These are phyloP conservation scores for Crematogaster levior DNA, from an alignment of 2,888 invertebrate genomes.

Conservation along the genomic window DNA sequence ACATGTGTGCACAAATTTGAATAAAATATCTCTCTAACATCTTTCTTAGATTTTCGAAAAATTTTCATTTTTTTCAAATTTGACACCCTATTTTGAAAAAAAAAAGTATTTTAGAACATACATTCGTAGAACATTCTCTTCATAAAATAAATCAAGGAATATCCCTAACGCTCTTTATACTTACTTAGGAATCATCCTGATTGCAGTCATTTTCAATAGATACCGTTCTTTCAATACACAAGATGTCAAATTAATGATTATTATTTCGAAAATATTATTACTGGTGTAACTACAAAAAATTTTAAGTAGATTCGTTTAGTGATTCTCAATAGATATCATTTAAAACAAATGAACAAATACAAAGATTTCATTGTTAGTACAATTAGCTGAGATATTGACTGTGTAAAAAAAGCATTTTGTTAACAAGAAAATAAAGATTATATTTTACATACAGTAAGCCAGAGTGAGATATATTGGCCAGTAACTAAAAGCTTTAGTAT, in stretches of 20 bases:
- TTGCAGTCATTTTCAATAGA: neutral
- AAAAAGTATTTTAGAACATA: too few relatives aligned
- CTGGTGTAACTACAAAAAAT: neutral
- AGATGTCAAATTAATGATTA: neutral
- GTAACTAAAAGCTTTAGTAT: neutral
- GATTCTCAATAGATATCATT: neutral
- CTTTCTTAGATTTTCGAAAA: too few relatives aligned
- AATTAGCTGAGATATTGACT: neutral
- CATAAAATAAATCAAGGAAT: too few relatives aligned
- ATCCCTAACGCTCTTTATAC: too few relatives aligned
- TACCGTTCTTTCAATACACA: neutral
- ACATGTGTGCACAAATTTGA: too few relatives aligned
- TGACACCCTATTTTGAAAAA: too few relatives aligned
- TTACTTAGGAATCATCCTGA: too few relatives aligned
- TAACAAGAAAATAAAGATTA: neutral
- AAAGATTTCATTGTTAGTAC: neutral
- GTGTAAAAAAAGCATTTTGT: neutral
- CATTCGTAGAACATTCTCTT: too few relatives aligned
- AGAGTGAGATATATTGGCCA: conserved; percentile 25
- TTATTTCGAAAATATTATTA: conserved; percentile 12
- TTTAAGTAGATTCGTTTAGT: neutral
- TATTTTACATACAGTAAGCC: neutral
- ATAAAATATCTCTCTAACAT: too few relatives aligned
- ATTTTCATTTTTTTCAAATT: too few relatives aligned
- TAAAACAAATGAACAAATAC: neutral